These are phyloP conservation scores for Drosophila malerkotliana DNA, from an alignment of 1,140 invertebrate species.

Conservation along the genomic window DNA sequence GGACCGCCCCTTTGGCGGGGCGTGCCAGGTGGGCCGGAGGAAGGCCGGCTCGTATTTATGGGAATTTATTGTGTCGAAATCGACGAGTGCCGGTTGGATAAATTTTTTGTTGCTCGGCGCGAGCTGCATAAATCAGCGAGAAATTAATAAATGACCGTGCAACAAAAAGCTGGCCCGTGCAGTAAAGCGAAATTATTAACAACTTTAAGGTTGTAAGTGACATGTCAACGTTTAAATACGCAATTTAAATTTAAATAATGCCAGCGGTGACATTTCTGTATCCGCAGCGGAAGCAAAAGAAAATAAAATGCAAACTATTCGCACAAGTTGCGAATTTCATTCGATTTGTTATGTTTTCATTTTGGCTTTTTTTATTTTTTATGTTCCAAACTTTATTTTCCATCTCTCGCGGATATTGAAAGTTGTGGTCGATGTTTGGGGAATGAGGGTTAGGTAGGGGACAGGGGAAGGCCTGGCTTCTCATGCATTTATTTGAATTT, in stretches of 20 bases:
- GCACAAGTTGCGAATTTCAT: constrained; percentile 47
- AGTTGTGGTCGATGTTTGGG: constrained; percentile 64
- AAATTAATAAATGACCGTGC: constrained; percentile 73
- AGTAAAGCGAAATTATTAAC: constrained; percentile 62
- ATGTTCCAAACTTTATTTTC: constrained; percentile 30
- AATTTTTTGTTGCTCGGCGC: constrained; percentile 35
- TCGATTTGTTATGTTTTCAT: constrained; percentile 53
- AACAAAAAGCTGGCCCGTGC: constrained; percentile 37
- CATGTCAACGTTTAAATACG: constrained; percentile 63
- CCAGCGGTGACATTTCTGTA: constrained; percentile 36
- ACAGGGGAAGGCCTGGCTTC: constrained; percentile 10
- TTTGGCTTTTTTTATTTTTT: constrained; percentile 10
- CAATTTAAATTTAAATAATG: constrained; percentile 59
- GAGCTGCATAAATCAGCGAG: constrained; percentile 65
- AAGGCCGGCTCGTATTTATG: constrained; percentile 57
- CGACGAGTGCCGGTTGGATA: constrained; percentile 69
- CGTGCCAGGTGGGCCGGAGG: constrained; percentile 30
- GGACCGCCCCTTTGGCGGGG: constrained; percentile 14
- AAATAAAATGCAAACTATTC: constrained; percentile 47
- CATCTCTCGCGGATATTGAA: constrained; percentile 71
- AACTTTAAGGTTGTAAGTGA: constrained; percentile 73
- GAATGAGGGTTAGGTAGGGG: neutral
- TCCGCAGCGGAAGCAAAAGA: constrained; percentile 29
- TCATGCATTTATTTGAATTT: constrained; percentile 74
- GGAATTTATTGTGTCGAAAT: constrained; percentile 78